Base-by-base conservation (phyloP, 23 tunicate species). In the Clavelina lepadiformis region DNA sequence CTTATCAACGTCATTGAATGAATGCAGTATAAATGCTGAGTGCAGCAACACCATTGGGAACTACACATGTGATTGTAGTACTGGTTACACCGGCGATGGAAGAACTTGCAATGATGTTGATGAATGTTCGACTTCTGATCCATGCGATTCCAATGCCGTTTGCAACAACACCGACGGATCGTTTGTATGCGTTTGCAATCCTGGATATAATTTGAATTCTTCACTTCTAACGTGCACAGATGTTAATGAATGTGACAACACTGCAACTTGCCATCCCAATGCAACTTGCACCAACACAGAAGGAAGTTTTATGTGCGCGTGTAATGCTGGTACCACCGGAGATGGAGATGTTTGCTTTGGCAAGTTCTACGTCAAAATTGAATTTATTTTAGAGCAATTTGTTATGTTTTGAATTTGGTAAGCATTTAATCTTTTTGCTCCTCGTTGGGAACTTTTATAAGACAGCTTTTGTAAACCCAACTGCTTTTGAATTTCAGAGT, bases 161-260 rank as follows among this genome's bases (percentile, higher is more conserved):
- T 74, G 80, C 38, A 33, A 35, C 19, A 74, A 74, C 80, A 63
- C 58, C 23, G 61, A 20, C 7, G 80, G 80, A 31, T 63, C n/a
- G n/a, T n/a, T n/a, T n/a, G n/a, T n/a, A n/a, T n/a, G n/a, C n/a
- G n/a, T n/a, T n/a, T n/a, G n/a, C n/a, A n/a, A n/a, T n/a, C n/a
- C n/a, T n/a, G n/a, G n/a, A n/a, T n/a, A n/a, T n/a, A n/a, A n/a
- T n/a, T n/a, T n/a, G n/a, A n/a, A n/a, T n/a, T n/a, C n/a, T n/a
- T 19, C 20, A 21, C 51, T 46, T 20, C 20, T 46, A 46, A 0
- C 20, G 51, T 46, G 20, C 51, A n/a, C 51, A 46, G 51, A 46
- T 46, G 20, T 46, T 46, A 21, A 46, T 46, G 51, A 46, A 0
- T 46, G 51, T 46, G 18, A 15, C 18, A 45, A 3, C 71, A 22